Percentiles rank a stretch among this genome's conserved stretches.
phyloP scores from a whole-genome alignment of 2,797 vertebrate genomes.

The Scarus forsteni region DNA sequence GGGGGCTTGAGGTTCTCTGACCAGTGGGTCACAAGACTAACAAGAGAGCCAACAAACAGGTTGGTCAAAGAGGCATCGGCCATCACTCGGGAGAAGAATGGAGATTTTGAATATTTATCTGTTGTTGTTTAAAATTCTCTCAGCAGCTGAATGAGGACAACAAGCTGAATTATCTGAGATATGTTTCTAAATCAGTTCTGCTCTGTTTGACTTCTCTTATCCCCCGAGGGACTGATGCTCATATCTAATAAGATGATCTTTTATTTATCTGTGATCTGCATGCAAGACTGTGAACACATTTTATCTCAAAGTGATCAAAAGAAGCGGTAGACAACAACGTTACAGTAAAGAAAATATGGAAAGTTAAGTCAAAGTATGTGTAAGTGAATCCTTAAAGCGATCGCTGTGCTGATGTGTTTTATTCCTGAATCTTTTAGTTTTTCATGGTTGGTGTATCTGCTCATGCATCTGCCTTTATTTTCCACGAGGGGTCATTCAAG shows the following conservation, averaged over 20 bases:
- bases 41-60: no score
- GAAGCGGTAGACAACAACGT: neutral
- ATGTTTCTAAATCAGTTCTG: conserved; percentile 59
- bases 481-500: no score
- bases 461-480: no score
- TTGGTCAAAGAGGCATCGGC: conserved; percentile 67
- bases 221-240: conserved; percentile 32
- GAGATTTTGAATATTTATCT: conserved; percentile 59
- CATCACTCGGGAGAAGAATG: conserved; percentile 48
- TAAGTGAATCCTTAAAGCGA: neutral
- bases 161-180: conserved; percentile 46
- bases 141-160: conserved; percentile 52
- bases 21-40: no score
- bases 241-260: conserved; percentile 36
- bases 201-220: conserved; percentile 47
- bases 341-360: neutral
- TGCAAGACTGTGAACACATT: conserved; percentile 8
- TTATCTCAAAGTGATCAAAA: conserved; percentile 4
- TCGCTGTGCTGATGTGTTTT: neutral
- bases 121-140: conserved; percentile 48
- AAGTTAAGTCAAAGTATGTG: neutral
- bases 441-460: neutral
- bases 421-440: no score
- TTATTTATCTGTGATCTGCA: conserved; percentile 34
- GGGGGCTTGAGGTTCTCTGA: no score